Evolutionary conservation across 2,888 invertebrate genomes (phyloP), one percentile per base, ranked within the genome.

Genomic region (Euzophera pinguis): DNA sequence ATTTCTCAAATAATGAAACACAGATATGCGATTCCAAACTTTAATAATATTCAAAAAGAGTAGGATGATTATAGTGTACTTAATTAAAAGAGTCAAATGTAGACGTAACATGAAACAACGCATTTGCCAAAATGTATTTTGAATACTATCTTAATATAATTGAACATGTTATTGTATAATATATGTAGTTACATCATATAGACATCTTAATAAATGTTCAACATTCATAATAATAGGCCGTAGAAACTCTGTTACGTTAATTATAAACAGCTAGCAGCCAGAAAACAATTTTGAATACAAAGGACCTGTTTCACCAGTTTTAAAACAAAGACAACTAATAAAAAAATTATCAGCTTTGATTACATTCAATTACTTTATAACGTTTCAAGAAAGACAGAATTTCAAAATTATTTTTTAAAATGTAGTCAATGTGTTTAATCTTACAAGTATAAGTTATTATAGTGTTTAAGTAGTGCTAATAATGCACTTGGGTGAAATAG

Each of bases 31-130:
- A 68, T 64, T 66, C 52, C 59, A 60, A 62, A 61, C 56, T 63
- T 67, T 68, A 66, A 62, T 62, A 60, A 63, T 54, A 59, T 57
- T n/a, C 54, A 55, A 56, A 53, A 55, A 55, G 54, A 55, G 37
- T 38, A 54, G 53, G 53, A 56, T 52, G 35, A 52, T 38, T 41
- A 50, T 47, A 34, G 7, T 12, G 10, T 52, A 50, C 52, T 53
- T 41, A 53, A 47, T 16, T 27, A 52, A 61, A 54, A 61, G 57
- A 58, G 45, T 62, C 47, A 52, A 61, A 68, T 48, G 47, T 59
- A 57, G 53, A 60, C 5, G n/a, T 16, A 14, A 17, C 32, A 60
- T 29, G 60, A 65, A 67, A 65, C 64, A 57, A 65, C 47, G 54
- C 34, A 55, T 53, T 61, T 37, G 63, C 47, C n/a, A 54, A 32